Base-by-base conservation (phyloP, 2,888 invertebrate species). In the Trimorus sp. region DNA sequence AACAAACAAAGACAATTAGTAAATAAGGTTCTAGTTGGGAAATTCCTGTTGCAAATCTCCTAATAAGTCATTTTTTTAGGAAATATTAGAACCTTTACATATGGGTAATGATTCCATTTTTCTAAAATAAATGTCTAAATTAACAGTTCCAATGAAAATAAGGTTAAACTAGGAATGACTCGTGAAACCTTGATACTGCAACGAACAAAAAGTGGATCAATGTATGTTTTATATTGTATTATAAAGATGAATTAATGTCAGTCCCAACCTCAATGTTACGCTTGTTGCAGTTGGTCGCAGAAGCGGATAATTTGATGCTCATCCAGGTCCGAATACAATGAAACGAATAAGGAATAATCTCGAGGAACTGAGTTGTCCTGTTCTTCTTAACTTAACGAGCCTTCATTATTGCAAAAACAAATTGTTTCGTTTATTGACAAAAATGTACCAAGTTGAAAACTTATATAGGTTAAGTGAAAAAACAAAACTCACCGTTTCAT, bases 401-500 rank as follows among this genome's bases (percentile, higher is more conserved):
- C 49, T 49, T 49, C 14, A 49, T 49, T 12, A 12, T 49, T 14
- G 40, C 11, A 49, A 49, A 1, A 49, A 49, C 49, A 49, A 49
- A 53, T 53, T 16, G 9, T 53, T 53, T 16, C 2, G 14, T 53
- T 26, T 16, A 14, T 38, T 59, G 14, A 59, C 4, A 11, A 59
- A 40, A 40, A 26, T 16, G 53, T 53, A 53, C 40, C 7, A 11
- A 40, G 11, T 40, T 11, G 40, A 40, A 40, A 26, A 26, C 4
- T 3, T 26, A 26, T n/a, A 40, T 40, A 9, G 40, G 15, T 53
- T 53, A 26, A 7, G 9, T 4, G 5, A 7, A 53, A 8, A 53
- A 26, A 16, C 3, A 26, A 16, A 42, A n/a, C 15, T 59, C 7
- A 60, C 60, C 60, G 42, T 60, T 42, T 60, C 60, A 60, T 60